A percentile compares a stretch with the other conserved stretches of the same genome.
phyloP scores from a whole-genome alignment of 2,888 invertebrate genomes.

The Teinopalpus imperialis region DNA sequence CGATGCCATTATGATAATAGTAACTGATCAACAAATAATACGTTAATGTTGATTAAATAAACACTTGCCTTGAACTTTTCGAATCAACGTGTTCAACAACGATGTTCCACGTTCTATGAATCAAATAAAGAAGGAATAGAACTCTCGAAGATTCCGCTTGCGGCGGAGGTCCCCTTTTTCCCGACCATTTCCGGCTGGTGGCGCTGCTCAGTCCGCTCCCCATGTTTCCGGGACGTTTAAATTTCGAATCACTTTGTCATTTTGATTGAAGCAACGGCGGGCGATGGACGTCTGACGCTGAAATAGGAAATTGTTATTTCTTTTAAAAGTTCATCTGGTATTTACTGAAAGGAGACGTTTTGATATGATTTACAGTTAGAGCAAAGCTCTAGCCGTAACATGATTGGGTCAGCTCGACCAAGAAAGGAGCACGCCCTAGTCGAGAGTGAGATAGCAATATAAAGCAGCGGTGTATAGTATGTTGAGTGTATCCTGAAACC shows the following conservation, averaged over 20 bases:
- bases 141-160: slow-evolving; percentile 82
- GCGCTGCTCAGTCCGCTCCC: slow-evolving; percentile 61
- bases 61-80: slow-evolving; percentile 71
- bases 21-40: too few species aligned
- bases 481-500: too few species aligned
- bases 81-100: slow-evolving; percentile 83
- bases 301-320: slow-evolving; percentile 28
- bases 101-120: slow-evolving; percentile 87
- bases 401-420: too few species aligned
- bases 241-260: slow-evolving; percentile 40
- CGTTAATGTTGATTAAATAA: too few species aligned
- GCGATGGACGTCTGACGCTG: slow-evolving; percentile 34
- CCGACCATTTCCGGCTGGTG: slow-evolving; percentile 53
- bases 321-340: slow-evolving; percentile 6
- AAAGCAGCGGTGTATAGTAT: too few species aligned
- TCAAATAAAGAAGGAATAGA: slow-evolving; percentile 84
- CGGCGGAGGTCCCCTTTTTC: slow-evolving; percentile 50
- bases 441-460: too few species aligned
- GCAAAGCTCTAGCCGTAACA: too few species aligned
- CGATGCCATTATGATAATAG: too few species aligned
- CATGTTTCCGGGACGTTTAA: slow-evolving; percentile 44
- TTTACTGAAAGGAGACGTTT: too few species aligned
- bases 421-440: too few species aligned
- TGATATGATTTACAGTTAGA: not conserved
- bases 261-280: slow-evolving; percentile 29